Base-by-base conservation (phyloP, 2,888 invertebrate genomes). In the Erannis defoliaria region DNA sequence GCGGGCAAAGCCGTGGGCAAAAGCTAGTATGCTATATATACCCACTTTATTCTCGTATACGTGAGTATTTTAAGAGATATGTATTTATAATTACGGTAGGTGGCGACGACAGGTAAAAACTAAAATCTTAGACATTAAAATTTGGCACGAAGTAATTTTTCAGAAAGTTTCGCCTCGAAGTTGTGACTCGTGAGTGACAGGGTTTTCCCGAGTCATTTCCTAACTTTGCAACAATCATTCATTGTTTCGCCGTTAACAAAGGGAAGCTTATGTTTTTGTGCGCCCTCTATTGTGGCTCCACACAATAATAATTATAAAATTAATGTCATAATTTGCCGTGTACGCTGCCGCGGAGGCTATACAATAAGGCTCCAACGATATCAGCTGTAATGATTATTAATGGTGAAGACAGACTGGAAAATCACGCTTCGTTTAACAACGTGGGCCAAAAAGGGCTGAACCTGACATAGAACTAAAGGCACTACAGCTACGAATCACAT, bases 271-370 rank as follows among this genome's bases (percentile, higher is more conserved):
- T 82, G 81, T 85, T 85, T 81, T 84, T 82, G 79, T 79, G 78
- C 78, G 66, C 74, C 71, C 71, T 76, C 84, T 80, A 83, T 88
- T 88, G 86, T 87, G 74, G 71, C 70, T 71, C 72, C 72, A 73
- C 78, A 81, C 78, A 83, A 85, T 85, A 84, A 86, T 86, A 82
- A 88, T 86, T 85, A 86, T 82, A 85, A 85, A 86, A 86, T 87
- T 83, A 86, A 87, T 85, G 86, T 85, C 86, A 86, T 88, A 88
- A 89, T 88, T 88, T 86, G 81, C 78, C 74, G 74, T 78, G 76
- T 76, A 80, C 78, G 72, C 75, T 69, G 72, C 71, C 74, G 71
- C 74, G 71, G 72, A 72, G 71, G 68, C 72, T 74, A n/a, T n/a
- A 80, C 78, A 82, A 81, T 80, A 76, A 46, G 80, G 80, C 82